Conservation (phyloP, 2,888 invertebrate species). For the Polyploca ridens region DNA sequence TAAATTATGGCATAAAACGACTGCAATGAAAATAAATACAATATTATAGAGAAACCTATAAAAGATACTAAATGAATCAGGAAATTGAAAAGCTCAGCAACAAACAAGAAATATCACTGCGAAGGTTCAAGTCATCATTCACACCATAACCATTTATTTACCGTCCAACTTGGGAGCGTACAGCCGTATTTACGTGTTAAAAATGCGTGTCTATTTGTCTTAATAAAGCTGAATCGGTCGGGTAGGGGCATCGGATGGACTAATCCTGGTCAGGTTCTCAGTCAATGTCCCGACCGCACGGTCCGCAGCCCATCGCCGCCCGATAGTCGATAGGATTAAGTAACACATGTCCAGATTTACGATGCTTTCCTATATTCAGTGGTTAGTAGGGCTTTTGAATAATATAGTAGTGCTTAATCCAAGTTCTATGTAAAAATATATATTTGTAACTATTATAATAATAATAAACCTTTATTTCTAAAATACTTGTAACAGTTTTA, state of each 20-base stretch:
- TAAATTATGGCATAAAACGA: no score
- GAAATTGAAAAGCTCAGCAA: background rate
- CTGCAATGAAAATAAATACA: background rate
- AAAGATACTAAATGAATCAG: background rate
- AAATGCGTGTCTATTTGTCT: slow-evolving; percentile 69
- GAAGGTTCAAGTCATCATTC: slow-evolving; percentile 27
- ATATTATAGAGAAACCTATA: background rate
- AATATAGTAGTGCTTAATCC: background rate
- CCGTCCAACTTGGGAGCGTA: slow-evolving; percentile 34
- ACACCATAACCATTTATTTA: slow-evolving; percentile 27
- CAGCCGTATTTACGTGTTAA: slow-evolving; percentile 56
- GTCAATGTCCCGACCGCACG: slow-evolving; percentile 58
- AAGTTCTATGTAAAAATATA: background rate
- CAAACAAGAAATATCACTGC: background rate
- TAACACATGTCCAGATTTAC: slow-evolving; percentile 57
- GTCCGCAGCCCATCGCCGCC: slow-evolving; percentile 37
- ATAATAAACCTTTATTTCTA: no score
- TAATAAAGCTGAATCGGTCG: slow-evolving; percentile 62
- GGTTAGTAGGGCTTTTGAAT: background rate
- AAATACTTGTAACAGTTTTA: no score
- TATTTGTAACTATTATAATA: no score
- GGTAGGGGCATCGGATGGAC: slow-evolving; percentile 52
- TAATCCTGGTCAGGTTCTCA: slow-evolving; percentile 60
- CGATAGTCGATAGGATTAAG: slow-evolving; percentile 55
- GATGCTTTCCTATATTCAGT: slow-evolving; percentile 23